Evolutionary conservation across 2,888 invertebrate species (phyloP), one percentile per base, ranked within the genome.

Genomic region (Tetanocera ferruginea): DNA sequence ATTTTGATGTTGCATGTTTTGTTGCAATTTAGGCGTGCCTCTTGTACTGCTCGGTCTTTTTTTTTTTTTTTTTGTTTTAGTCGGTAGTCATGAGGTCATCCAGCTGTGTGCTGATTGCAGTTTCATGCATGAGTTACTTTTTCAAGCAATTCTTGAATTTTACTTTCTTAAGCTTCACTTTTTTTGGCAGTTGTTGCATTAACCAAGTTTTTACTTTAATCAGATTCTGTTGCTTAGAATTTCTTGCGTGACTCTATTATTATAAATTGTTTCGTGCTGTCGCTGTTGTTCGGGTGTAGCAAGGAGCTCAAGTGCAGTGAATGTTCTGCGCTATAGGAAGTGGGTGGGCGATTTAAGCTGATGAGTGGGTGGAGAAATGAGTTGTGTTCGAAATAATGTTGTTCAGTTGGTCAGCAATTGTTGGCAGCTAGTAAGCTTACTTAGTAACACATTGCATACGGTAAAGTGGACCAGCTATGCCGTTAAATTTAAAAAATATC

Each of bases 21-120:
- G 51, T 25, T 69, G 69, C 69, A 69, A 69, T 69, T 51, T 67
- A 37, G n/a, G 43, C 34, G 23, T 23, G 19, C 19, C 67, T n/a
- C 43, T 19, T 23, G 43, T 43, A 43, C 28, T 25, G 14, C 11
- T 34, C 34, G 31, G n/a, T 19, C 25, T 5, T 17, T 19, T 19
- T 6, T 28, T 25, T 25, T 5, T n/a, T 49, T n/a, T 14, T 25
- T 23, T n/a, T 51, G 25, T 14, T 25, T 23, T n/a, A 28, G 25
- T 25, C 64, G 62, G 14, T 43, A 69, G 28, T 69, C 69, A 69
- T 69, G 69, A 69, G 69, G 69, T 69, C 69, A 69, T 51, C 28
- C 69, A 51, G 69, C 69, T 51, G 51, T 31, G 19, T 14, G 49
- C 23, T 17, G 28, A 51, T 66, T 66, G 34, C 28, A 66, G 31